A percentile compares a stretch with the other conserved stretches of the same genome.
Evolutionary conservation across 2,888 invertebrate genomes (phyloP).

Genomic region (Sinhomidia bicolor): DNA sequence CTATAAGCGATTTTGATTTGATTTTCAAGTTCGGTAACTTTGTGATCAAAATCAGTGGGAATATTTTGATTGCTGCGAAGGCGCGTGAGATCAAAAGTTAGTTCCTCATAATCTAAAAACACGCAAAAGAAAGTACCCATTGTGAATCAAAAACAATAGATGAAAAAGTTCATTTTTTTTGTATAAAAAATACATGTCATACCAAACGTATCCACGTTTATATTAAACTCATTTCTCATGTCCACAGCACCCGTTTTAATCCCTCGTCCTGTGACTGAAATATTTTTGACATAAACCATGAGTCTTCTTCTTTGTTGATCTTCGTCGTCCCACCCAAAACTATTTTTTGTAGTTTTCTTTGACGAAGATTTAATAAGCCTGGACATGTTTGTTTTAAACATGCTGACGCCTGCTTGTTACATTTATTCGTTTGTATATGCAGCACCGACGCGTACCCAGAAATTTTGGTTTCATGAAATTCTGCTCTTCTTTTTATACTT

Average conservation of each 20-base stretch:
- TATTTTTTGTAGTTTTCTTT: background rate
- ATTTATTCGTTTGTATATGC: background rate
- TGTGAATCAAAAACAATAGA: too few species aligned
- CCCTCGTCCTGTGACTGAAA: conserved; percentile 46
- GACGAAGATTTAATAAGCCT: background rate
- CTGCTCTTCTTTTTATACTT: background rate
- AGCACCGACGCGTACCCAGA: background rate
- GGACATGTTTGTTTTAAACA: background rate
- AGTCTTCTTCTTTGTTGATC: conserved; percentile 36
- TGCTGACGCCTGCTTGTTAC: background rate
- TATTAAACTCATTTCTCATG: conserved; percentile 41
- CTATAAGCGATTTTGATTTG: conserved; percentile 46
- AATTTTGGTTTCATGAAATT: background rate
- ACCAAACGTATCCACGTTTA: conserved; percentile 62
- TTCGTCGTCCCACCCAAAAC: conserved; percentile 1
- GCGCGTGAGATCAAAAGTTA: conserved; percentile 45
- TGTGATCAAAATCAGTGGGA: conserved; percentile 17
- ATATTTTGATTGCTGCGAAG: background rate
- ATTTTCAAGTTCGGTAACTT: conserved; percentile 40
- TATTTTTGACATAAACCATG: conserved; percentile 40
- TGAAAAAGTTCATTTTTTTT: background rate
- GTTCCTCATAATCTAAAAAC: conserved; percentile 64
- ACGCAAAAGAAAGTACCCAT: background rate
- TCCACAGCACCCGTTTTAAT: conserved; percentile 39
- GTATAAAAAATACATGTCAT: background rate